Conservation (phyloP, 1,140 invertebrate species). For the Saccostrea glomerata region DNA sequence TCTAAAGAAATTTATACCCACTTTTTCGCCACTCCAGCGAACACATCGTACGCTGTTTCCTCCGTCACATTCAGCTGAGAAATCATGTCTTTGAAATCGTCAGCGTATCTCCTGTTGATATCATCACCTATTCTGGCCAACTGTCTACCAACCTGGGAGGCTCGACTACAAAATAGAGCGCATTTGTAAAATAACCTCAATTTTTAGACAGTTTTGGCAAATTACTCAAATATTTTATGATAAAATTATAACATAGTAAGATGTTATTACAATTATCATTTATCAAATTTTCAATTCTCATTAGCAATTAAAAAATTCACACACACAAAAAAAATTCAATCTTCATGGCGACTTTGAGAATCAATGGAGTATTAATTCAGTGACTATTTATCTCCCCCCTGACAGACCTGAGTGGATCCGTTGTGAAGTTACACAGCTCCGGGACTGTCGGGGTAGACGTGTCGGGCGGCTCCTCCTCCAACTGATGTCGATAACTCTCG, state of each 20-base stretch:
- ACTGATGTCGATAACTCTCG: slow-evolving; percentile 64
- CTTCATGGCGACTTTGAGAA: too few species aligned
- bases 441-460: slow-evolving; percentile 47
- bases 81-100: slow-evolving; percentile 71
- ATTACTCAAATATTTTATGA: background rate
- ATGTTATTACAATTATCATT: too few species aligned
- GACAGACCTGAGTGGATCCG: slow-evolving; percentile 60
- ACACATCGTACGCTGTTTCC: slow-evolving; percentile 72
- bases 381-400: too few species aligned
- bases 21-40: slow-evolving; percentile 72
- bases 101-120: slow-evolving; percentile 70
- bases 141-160: slow-evolving; percentile 72
- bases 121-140: slow-evolving; percentile 75
- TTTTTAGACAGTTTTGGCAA: background rate
- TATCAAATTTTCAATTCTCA: too few species aligned
- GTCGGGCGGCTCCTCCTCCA: slow-evolving; percentile 52
- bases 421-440: slow-evolving; percentile 61
- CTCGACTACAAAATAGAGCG: slow-evolving; percentile 62
- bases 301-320: too few species aligned
- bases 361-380: too few species aligned
- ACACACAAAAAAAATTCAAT: too few species aligned
- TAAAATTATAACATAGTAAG: too few species aligned
- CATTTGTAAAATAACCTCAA: background rate
- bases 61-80: slow-evolving; percentile 62
- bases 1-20: slow-evolving; percentile 36